phyloP scores from a whole-genome alignment of 2,113 vertebrate species.

The Chaetura pelagica region DNA sequence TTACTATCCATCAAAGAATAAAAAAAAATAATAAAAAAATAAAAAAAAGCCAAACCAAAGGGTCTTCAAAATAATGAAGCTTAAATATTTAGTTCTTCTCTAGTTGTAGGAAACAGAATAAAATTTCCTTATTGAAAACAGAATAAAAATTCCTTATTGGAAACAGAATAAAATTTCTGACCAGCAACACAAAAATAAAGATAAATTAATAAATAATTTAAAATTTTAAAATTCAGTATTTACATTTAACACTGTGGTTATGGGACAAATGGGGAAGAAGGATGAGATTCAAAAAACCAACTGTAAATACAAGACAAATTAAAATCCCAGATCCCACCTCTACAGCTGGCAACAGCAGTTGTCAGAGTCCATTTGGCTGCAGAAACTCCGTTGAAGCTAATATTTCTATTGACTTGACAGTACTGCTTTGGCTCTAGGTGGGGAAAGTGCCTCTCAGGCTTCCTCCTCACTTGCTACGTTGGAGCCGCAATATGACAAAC shows the following conservation, averaged over 20 bases:
- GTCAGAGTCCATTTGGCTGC: not conserved
- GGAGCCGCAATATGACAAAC: not conserved
- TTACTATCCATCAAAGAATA: not conserved
- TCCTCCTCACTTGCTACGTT: fast-evolving
- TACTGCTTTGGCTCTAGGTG: not conserved
- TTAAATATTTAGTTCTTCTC: not conserved
- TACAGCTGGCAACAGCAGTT: not conserved
- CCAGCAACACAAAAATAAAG: not conserved
- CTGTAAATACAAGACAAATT: not conserved
- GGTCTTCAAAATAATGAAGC: not conserved
- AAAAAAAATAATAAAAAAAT: not conserved
- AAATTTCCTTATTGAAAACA: not conserved
- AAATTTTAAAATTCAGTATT: not conserved
- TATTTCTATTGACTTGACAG: not conserved
- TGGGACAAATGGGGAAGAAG: not conserved
- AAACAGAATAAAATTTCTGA: not conserved
- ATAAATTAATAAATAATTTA: not conserved
- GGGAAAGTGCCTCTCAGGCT: not conserved
- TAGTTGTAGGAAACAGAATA: not conserved
- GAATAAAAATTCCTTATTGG: too few relatives aligned
- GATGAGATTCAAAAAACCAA: not conserved
- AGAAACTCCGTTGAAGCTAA: not conserved
- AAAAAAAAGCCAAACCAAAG: not conserved
- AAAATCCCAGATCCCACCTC: not conserved
- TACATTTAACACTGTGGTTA: not conserved